These are phyloP conservation scores for Bettongia penicillata DNA, from an alignment of 2,113 vertebrate species.

Conservation along the genomic window DNA sequence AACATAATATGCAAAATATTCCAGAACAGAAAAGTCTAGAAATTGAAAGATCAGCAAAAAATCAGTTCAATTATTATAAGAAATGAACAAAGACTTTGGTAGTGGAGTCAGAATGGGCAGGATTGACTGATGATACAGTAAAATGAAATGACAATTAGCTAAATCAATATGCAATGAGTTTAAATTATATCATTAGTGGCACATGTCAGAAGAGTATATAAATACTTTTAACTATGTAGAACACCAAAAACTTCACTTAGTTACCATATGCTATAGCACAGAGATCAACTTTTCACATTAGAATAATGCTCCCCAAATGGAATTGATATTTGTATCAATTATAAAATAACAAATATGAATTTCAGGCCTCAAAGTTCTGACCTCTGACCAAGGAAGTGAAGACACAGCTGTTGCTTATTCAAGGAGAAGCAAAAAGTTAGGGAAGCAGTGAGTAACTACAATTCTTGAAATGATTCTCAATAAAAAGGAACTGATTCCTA, in stretches of 20 bases:
- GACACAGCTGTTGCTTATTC: neutral
- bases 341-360: slow-evolving; percentile 45
- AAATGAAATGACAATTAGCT: slow-evolving; percentile 17
- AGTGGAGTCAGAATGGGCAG: neutral
- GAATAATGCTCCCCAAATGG: slow-evolving; percentile 9
- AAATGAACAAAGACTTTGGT: neutral
- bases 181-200: neutral
- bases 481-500: neutral
- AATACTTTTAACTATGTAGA: slow-evolving; percentile 14
- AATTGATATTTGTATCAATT: neutral
- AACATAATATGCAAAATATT: no score
- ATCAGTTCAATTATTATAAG: neutral
- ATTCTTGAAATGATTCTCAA: neutral
- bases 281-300: slow-evolving; percentile 3
- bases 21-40: no score
- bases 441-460: neutral
- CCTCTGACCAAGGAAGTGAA: slow-evolving; percentile 31
- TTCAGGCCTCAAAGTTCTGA: neutral
- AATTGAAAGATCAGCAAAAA: no score
- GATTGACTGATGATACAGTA: neutral
- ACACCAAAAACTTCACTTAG: neutral
- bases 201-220: neutral
- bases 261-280: neutral
- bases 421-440: slow-evolving; percentile 19
- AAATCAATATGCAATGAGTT: slow-evolving; percentile 13